These are phyloP conservation scores for Drosophila yooni DNA, from an alignment of 2,888 invertebrate species.

Conservation along the genomic window DNA sequence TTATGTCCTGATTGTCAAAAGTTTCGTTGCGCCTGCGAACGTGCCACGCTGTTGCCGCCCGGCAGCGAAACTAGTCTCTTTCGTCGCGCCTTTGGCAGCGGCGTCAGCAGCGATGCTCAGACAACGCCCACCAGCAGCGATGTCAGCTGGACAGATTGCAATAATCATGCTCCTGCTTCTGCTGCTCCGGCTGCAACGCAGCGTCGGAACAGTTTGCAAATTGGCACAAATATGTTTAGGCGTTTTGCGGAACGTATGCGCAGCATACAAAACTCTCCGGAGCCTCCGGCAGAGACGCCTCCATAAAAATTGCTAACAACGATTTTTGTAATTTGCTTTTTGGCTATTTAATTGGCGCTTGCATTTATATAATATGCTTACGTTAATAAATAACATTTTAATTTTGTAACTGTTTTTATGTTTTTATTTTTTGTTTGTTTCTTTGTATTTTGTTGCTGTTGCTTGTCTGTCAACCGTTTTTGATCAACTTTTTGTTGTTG, in stretches of 20 bases:
- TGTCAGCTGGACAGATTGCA: constrained; percentile 43
- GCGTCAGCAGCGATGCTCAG: constrained; percentile 28
- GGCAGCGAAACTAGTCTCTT: constrained; percentile 63
- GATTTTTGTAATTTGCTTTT: constrained; percentile 37
- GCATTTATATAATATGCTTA: constrained; percentile 68
- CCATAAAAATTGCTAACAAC: constrained; percentile 18
- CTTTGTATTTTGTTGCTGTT: neutral
- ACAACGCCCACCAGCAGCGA: constrained; percentile 40
- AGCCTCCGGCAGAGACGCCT: constrained; percentile 18
- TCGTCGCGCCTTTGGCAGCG: constrained; percentile 67
- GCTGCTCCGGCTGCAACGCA: constrained; percentile 18
- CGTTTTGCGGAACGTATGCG: constrained; percentile 84
- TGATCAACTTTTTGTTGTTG: constrained; percentile 11
- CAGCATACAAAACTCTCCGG: constrained; percentile 48
- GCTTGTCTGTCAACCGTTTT: neutral
- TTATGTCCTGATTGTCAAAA: constrained; percentile 84
- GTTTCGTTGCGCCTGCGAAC: constrained; percentile 84
- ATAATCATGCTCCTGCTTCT: constrained; percentile 3
- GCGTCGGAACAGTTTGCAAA: constrained; percentile 71
- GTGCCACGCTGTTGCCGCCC: constrained; percentile 50
- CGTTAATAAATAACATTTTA: constrained; percentile 67
- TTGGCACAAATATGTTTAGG: constrained; percentile 84
- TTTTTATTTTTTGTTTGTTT: constrained; percentile 45
- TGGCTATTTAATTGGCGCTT: constrained; percentile 48
- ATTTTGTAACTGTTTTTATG: constrained; percentile 46